Evolutionary conservation across 64 coral and sea anemone genomes (phyloP).

Genomic region (Montipora foliosa): DNA sequence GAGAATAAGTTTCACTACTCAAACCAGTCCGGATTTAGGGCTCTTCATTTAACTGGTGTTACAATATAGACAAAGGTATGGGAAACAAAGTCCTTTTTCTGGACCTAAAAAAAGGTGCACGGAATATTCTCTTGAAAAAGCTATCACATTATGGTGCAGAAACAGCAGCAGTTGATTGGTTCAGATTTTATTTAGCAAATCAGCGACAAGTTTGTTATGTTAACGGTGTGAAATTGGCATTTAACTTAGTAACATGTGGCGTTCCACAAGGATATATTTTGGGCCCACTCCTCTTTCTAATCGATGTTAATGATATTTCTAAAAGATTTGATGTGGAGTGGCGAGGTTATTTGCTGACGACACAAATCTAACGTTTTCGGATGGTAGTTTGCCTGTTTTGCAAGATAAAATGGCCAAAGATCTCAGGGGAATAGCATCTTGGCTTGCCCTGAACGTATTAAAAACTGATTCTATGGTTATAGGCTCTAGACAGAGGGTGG

Average conservation of each 20-base stretch:
- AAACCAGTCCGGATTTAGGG: too few species aligned
- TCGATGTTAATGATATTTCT: neutral
- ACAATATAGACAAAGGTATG: neutral
- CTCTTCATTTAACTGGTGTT: too few species aligned
- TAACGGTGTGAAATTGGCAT: neutral
- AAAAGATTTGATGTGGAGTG: neutral
- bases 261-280: too few species aligned
- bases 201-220: too few species aligned
- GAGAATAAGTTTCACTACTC: too few species aligned
- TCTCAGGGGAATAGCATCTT: neutral
- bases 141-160: neutral
- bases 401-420: neutral
- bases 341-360: too few species aligned
- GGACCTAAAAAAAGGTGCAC: neutral
- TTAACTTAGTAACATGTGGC: neutral
- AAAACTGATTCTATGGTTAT: neutral
- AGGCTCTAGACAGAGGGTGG: neutral
- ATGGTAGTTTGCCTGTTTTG: neutral
- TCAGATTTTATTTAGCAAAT: neutral
- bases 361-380: too few species aligned
- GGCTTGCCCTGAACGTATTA: neutral
- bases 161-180: neutral
- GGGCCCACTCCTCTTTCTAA: neutral
- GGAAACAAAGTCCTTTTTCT: neutral
- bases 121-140: too few species aligned